A percentile compares a stretch with the other conserved stretches of the same genome.
Evolutionary conservation across 2,113 vertebrate species (phyloP).

Genomic region (Nesoenas mayeri): DNA sequence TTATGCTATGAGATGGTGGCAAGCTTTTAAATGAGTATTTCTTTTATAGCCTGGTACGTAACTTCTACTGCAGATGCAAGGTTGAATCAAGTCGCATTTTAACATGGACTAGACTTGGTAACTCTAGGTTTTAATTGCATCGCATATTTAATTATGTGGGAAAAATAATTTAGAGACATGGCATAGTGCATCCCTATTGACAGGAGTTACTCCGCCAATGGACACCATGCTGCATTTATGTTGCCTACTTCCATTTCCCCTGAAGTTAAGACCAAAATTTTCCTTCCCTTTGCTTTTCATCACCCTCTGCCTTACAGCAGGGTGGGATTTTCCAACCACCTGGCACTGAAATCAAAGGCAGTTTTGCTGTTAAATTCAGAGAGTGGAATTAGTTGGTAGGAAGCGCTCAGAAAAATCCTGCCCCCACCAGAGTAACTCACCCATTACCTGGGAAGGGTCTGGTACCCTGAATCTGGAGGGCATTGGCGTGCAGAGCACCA

Average conservation of each 20-base stretch:
- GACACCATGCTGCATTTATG: rapidly evolving
- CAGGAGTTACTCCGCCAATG: not conserved
- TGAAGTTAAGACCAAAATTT: not conserved
- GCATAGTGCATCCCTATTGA: not conserved
- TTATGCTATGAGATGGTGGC: not conserved
- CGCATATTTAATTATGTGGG: not conserved
- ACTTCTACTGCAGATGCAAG: not conserved
- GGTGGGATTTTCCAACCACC: not conserved
- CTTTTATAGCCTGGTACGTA: not conserved
- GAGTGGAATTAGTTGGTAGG: not conserved
- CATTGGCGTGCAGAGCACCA: not conserved
- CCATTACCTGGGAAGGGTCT: not conserved
- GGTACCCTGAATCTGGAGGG: not conserved
- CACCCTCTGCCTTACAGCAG: not conserved
- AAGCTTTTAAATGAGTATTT: not conserved
- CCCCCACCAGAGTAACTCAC: not conserved
- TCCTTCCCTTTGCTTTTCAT: not conserved
- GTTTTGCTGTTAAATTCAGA: not conserved
- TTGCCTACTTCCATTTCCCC: not conserved
- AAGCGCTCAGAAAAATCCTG: not conserved
- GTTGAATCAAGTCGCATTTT: not conserved
- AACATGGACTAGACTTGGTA: not conserved
- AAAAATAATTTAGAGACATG: not conserved
- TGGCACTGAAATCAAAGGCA: not conserved
- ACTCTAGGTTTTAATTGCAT: not conserved